Evolutionary conservation across 2,113 vertebrate genomes (phyloP), one percentile per base, ranked within the genome.

Genomic region (Halichoeres trimaculatus): DNA sequence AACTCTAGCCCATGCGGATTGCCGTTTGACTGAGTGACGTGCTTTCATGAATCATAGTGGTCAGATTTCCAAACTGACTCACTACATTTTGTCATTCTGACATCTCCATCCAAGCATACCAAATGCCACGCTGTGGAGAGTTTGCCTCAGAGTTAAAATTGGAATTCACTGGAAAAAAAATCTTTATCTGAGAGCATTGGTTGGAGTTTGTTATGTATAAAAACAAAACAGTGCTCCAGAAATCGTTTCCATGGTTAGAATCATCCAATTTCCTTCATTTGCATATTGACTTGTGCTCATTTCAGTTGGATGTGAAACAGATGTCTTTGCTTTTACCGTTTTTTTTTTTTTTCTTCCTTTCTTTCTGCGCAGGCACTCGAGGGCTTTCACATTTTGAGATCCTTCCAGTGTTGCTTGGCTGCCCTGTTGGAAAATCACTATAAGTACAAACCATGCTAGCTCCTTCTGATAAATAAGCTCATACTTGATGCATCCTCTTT

Each of bases 1-100:
- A 61, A 70, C 58, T 67, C 16, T 50, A 47, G 54, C 54, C 58
- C 23, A 24, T 64, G 30, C 19, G 57, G 24, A 56, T 50, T 74
- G 74, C 50, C 45, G 5, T 80, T 83, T 81, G 60, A 79, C 55
- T 62, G 77, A 88, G 23, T 61, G 68, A 86, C 74, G 68, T 34
- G 64, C 59, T 84, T 83, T 71, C 70, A 80, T 80, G 76, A 85
- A 65, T 81, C 74, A 83, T 75, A n/a, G 41, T 51, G 76, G 75
- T 86, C 85, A 64, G 70, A 85, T 68, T 71, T 85, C 68, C 40
- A 51, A 35, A 47, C 50, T 81, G 76, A 81, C 55, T 17, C 53
- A 17, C 35, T 36, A 45, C 85, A 70, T 89, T 90, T 84, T 85
- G 67, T 89, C 80, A 85, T 57, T 30, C 59, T 82, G 86, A 80